Percentiles rank a stretch among this genome's conserved stretches.
Conservation (phyloP, 2,888 invertebrate genomes). For the Euproctis similis region DNA sequence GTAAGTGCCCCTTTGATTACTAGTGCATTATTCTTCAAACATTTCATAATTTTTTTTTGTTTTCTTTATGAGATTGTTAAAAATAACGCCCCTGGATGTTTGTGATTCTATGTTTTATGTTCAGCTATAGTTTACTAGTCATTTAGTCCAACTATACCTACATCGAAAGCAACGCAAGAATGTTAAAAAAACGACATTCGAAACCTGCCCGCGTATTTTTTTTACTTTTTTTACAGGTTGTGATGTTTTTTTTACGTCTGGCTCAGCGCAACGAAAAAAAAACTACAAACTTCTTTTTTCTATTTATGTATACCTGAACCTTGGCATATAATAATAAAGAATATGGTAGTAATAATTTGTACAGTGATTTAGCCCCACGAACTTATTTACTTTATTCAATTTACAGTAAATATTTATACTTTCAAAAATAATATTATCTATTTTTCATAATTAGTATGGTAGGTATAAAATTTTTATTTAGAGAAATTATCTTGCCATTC, state of each 20-base stretch:
- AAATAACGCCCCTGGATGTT: constrained; percentile 48
- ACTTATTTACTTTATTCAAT: no score
- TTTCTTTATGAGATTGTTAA: constrained; percentile 62
- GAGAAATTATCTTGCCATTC: no score
- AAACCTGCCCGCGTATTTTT: constrained; percentile 73
- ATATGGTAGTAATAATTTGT: no score
- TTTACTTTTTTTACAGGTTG: constrained; percentile 50
- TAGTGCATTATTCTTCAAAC: constrained; percentile 38
- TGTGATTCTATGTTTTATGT: constrained; percentile 17
- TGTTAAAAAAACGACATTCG: constrained; percentile 56
- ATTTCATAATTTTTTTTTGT: constrained; percentile 59
- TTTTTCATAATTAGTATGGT: no score
- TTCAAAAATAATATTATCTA: no score
- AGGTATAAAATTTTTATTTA: no score
- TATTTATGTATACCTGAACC: constrained; percentile 43
- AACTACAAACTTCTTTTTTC: constrained; percentile 46
- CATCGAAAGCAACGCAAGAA: constrained; percentile 23
- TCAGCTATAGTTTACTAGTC: constrained; percentile 16
- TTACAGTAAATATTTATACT: no score
- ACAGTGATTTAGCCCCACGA: no score
- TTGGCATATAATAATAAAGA: constrained; percentile 37
- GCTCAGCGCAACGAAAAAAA: constrained; percentile 62
- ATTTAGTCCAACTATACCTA: no score
- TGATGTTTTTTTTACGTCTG: constrained; percentile 71
- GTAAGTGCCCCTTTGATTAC: constrained; percentile 45